A percentile compares a stretch with the other conserved stretches of the same genome.
phyloP scores from a whole-genome alignment of 2,888 invertebrate species.

The Heliconius charithonia region DNA sequence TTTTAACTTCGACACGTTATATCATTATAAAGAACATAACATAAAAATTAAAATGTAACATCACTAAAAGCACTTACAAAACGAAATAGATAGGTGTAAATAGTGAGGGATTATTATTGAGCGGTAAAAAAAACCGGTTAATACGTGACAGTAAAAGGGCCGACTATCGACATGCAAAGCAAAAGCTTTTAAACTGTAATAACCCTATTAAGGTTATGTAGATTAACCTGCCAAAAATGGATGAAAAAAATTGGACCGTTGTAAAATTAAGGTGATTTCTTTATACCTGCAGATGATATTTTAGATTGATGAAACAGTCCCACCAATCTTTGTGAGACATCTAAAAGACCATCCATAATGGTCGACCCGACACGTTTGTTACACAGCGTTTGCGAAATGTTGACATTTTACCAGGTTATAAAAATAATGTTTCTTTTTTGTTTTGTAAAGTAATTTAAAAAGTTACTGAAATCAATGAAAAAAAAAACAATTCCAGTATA shows the following conservation, averaged over 20 bases:
- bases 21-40: neutral
- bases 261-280: constrained; percentile 33
- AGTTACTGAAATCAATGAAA: neutral
- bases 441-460: neutral
- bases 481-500: neutral
- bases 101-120: constrained; percentile 25
- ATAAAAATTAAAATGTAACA: constrained; percentile 7
- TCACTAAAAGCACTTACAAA: constrained; percentile 5
- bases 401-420: constrained; percentile 41
- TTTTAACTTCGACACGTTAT: neutral
- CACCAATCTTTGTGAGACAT: constrained; percentile 58
- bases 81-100: neutral
- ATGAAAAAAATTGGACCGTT: constrained; percentile 23
- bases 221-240: constrained; percentile 32
- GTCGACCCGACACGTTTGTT: constrained; percentile 54
- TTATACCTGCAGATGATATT: constrained; percentile 53
- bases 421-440: neutral
- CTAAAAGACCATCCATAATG: constrained; percentile 57
- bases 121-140: constrained; percentile 27
- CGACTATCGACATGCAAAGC: constrained; percentile 27
- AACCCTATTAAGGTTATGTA: constrained; percentile 25
- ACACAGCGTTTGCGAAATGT: constrained; percentile 53
- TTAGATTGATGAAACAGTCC: constrained; percentile 59
- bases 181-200: constrained; percentile 26
- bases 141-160: constrained; percentile 22